phyloP scores from a whole-genome alignment of 2,888 invertebrate species.

The Biston betularia region DNA sequence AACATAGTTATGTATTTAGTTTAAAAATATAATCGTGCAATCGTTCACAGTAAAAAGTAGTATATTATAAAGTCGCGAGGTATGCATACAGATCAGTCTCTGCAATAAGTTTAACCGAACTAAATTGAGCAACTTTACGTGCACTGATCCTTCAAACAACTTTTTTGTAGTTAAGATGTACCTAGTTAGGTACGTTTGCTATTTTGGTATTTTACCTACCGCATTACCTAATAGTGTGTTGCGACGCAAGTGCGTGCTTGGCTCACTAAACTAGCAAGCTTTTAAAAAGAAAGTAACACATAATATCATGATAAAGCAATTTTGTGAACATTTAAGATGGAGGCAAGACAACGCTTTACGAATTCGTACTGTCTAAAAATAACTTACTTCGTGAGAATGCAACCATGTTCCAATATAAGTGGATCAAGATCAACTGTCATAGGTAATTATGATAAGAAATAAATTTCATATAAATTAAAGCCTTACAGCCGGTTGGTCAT shows the following conservation, averaged over 20 bases:
- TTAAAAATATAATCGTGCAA: constrained; percentile 19
- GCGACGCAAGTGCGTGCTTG: constrained; percentile 12
- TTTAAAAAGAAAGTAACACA: constrained; percentile 15
- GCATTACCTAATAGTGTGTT: constrained; percentile 14
- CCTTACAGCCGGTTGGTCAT: no score
- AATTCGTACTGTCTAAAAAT: no score
- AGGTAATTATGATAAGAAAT: no score
- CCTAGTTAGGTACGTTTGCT: constrained; percentile 3
- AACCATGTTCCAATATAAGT: no score
- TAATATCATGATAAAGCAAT: constrained; percentile 1
- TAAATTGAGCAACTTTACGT: constrained; percentile 38
- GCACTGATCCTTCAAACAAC: constrained; percentile 34
- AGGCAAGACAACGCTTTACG: no score
- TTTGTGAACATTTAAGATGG: not conserved
- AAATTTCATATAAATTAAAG: no score
- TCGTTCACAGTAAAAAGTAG: constrained; percentile 13
- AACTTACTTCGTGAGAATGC: no score
- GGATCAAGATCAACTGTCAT: no score
- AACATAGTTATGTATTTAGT: not conserved
- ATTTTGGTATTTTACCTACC: constrained; percentile 25
- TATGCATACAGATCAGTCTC: constrained; percentile 3
- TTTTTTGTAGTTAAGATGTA: constrained; percentile 17
- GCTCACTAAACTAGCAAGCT: constrained; percentile 1
- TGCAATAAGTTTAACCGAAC: constrained; percentile 4
- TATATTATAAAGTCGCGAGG: constrained; percentile 3